These are phyloP conservation scores for Eledona agricola DNA, from an alignment of 2,888 invertebrate species.

Conservation along the genomic window DNA sequence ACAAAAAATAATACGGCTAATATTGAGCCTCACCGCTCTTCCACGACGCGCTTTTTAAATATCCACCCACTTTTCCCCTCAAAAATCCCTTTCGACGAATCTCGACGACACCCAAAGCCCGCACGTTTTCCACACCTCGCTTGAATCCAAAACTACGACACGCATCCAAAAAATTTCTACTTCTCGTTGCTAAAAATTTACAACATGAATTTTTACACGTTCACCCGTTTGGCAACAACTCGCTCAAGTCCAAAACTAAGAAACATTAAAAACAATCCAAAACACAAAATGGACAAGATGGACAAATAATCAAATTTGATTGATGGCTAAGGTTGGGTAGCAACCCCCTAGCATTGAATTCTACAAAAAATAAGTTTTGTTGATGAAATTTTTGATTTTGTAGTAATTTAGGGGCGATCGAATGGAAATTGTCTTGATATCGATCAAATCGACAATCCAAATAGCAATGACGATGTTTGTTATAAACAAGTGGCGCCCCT, in stretches of 20 bases:
- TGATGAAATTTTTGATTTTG: too few relatives aligned
- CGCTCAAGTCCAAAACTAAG: too few relatives aligned
- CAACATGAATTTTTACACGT: constrained; percentile 1
- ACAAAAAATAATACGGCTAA: constrained; percentile 75
- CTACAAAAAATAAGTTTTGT: too few relatives aligned
- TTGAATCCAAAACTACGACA: constrained; percentile 13
- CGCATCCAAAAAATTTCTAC: too few relatives aligned
- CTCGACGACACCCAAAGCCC: constrained; percentile 19
- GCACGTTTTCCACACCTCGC: constrained; percentile 12
- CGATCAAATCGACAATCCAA: constrained; percentile 58
- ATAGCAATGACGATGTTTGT: constrained; percentile 62
- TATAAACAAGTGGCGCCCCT: constrained; percentile 63
- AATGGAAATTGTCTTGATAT: constrained; percentile 45
- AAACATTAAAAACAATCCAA: too few relatives aligned
- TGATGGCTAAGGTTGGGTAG: too few relatives aligned
- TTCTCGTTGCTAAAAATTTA: too few relatives aligned
- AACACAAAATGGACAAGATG: too few relatives aligned
- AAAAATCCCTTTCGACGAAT: constrained; percentile 33
- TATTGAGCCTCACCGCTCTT: constrained; percentile 63
- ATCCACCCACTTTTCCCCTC: constrained; percentile 34
- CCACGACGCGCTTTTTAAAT: constrained; percentile 36
- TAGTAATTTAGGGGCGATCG: constrained; percentile 20
- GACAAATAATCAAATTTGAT: too few relatives aligned
- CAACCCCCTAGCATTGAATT: constrained; percentile 16
- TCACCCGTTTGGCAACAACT: constrained; percentile 12